These are phyloP conservation scores for Chromoteleia sp. DNA, from an alignment of 2,888 invertebrate species.

Conservation along the genomic window DNA sequence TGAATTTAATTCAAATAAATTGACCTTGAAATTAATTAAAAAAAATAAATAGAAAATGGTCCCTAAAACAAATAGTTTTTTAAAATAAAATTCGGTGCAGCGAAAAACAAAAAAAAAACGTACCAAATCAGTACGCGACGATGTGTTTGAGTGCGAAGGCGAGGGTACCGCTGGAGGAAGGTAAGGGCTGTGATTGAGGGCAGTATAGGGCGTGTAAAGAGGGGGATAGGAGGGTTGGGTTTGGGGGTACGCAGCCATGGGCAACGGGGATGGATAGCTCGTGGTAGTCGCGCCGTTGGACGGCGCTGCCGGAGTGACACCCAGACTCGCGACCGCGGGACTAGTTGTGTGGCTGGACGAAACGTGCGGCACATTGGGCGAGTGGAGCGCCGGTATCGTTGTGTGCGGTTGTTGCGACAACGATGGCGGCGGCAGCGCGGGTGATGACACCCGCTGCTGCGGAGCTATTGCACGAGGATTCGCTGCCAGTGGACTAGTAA, in stretches of 20 bases:
- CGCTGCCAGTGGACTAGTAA: constrained; percentile 84
- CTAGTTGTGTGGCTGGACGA: constrained; percentile 84
- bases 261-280: constrained; percentile 81
- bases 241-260: constrained; percentile 84
- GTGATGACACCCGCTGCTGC: constrained; percentile 86
- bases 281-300: constrained; percentile 84
- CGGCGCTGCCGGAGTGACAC: constrained; percentile 87
- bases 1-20: no score
- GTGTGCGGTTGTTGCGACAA: constrained; percentile 82
- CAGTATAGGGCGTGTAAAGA: constrained; percentile 92
- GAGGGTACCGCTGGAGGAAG: constrained; percentile 87
- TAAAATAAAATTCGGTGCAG: no score
- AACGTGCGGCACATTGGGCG: constrained; percentile 84
- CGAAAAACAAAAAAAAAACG: no score
- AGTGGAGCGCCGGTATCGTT: constrained; percentile 82
- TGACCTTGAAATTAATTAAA: no score
- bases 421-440: constrained; percentile 84
- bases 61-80: no score
- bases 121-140: constrained; percentile 88
- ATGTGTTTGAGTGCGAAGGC: constrained; percentile 85
- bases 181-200: constrained; percentile 90
- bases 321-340: constrained; percentile 86
- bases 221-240: constrained; percentile 87
- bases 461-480: constrained; percentile 85
- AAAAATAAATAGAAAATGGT: not conserved